These are phyloP conservation scores for Himalopsyche phryganea DNA, from an alignment of 1,140 invertebrate species.

Conservation along the genomic window DNA sequence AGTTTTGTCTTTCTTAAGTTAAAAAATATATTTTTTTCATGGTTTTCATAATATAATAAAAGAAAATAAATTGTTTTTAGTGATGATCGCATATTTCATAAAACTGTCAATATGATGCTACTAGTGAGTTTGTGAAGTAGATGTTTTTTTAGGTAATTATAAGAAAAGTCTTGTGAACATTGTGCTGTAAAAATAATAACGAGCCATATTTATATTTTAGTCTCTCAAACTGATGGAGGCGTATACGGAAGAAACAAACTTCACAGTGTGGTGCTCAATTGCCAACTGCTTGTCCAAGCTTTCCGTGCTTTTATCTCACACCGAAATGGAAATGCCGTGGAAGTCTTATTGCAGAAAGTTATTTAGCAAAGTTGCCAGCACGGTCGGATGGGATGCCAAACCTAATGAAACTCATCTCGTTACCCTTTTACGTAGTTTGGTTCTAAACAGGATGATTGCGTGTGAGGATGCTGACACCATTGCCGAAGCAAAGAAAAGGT, in stretches of 20 bases:
- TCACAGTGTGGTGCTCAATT: conserved; percentile 89
- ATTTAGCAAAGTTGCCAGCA: conserved; percentile 63
- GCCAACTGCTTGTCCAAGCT: conserved; percentile 75
- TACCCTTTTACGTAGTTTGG: conserved; percentile 78
- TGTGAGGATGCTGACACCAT: conserved; percentile 75
- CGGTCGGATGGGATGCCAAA: conserved; percentile 75
- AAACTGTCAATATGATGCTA: no score
- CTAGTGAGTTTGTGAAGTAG: no score
- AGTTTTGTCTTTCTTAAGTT: no score
- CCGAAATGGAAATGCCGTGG: conserved; percentile 69
- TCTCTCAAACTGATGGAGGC: conserved; percentile 66
- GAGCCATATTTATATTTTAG: no score
- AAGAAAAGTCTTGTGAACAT: no score
- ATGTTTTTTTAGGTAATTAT: no score
- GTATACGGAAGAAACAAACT: conserved; percentile 84
- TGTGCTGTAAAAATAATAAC: no score
- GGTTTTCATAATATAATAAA: no score
- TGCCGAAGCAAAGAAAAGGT: conserved; percentile 67
- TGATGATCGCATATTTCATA: no score
- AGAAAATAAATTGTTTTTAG: no score
- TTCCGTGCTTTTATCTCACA: conserved; percentile 70
- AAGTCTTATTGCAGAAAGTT: conserved; percentile 70
- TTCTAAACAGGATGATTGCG: conserved; percentile 76
- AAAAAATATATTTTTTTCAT: no score
- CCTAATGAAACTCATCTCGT: conserved; percentile 76